Base-by-base conservation (phyloP, 2,113 vertebrate genomes). In the Elanus axillaris region DNA sequence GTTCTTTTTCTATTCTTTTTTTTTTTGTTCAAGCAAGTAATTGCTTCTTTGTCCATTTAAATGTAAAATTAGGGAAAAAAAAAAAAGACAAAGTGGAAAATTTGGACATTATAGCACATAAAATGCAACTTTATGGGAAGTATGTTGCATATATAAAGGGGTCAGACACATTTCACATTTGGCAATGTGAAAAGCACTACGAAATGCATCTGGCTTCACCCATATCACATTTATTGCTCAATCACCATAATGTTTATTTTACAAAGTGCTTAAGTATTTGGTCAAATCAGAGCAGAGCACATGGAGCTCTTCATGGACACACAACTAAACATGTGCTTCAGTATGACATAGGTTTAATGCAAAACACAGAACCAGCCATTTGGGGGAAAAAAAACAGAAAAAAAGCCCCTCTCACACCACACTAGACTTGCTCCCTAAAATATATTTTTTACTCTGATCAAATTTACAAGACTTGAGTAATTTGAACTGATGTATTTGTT, bases 301-400 rank as follows among this genome's bases (percentile, higher is more conserved):
- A 34, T 14, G 17, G 19, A 76, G 5, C 4, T 47, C 27, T 67
- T 32, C 6, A 7, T 4, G 17, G 31, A 22, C 13, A 50, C 13
- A 63, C 4, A 53, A 25, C 6, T 63, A 68, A 63, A 3, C 8
- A 8, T 3, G 6, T 17, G 27, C 8, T 64, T 83, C 43, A 52
- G 13, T 60, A 25, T 3, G 9, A 19, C 3, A 23, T 3, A 47
- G 4, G 2, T 62, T 56, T 85, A 23, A 64, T 26, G 8, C 6
- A 48, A 72, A 82, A 67, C 18, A 66, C 43, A 76, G n/a, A 79
- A 7, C 0, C 1, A 47, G 3, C 18, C 3, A 19, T 72, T 14
- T 38, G 5, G 10, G 3, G 3, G 3, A 1, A 11, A 36, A 31
- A 22, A 21, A 9, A 7, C 1, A 3, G 3, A 4, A 3, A 2